Evolutionary conservation across 2,888 invertebrate species (phyloP).

Genomic region (Diadegma fenestrale): DNA sequence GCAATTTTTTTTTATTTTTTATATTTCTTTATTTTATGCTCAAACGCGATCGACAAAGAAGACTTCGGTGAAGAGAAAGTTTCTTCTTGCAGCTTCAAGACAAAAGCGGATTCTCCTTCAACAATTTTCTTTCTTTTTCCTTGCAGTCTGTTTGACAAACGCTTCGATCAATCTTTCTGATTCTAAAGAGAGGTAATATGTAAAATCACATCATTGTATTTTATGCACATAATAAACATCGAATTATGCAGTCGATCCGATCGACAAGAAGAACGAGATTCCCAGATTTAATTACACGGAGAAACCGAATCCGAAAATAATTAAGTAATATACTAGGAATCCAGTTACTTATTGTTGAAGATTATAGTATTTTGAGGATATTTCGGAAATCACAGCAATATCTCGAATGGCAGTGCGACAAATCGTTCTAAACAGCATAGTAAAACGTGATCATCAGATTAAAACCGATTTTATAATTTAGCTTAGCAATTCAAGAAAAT

Average conservation of each 20-base stretch:
- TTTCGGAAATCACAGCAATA: too few relatives aligned
- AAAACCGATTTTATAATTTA: too few relatives aligned
- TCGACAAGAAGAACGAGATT: neutral
- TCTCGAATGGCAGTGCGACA: too few relatives aligned
- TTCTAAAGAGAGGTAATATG: neutral
- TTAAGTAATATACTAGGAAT: too few relatives aligned
- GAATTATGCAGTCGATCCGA: neutral
- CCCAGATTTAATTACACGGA: neutral
- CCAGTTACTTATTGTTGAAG: too few relatives aligned
- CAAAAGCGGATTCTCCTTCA: conserved; percentile 31
- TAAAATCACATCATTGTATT: neutral
- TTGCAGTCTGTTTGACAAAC: conserved; percentile 3
- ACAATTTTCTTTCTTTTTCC: conserved; percentile 26
- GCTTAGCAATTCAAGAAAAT: too few relatives aligned
- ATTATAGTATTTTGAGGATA: too few relatives aligned
- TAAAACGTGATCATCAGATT: too few relatives aligned
- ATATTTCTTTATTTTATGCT: neutral
- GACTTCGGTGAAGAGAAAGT: conserved; percentile 18
- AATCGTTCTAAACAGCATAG: too few relatives aligned
- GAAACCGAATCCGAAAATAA: too few relatives aligned
- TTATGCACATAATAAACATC: neutral
- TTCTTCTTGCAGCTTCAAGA: conserved; percentile 21
- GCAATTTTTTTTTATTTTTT: conserved; percentile 18
- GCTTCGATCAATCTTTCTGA: neutral
- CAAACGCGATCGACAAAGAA: conserved; percentile 49